These are phyloP conservation scores for Hypsibius dujardini DNA, from an alignment of 1,140 invertebrate species.

Conservation along the genomic window DNA sequence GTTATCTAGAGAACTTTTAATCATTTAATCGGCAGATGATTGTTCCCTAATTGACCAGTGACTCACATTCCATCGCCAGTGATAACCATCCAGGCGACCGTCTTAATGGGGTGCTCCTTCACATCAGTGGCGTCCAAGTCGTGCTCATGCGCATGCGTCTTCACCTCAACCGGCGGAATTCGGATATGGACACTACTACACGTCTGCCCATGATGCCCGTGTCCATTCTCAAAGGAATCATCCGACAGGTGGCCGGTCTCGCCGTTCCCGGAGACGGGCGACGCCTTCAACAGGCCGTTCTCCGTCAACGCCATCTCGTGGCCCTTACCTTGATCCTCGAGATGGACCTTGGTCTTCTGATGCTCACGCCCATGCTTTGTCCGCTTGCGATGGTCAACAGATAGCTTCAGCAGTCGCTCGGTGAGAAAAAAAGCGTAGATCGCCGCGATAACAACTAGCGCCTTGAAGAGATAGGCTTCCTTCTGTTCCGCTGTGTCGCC, in stretches of 20 bases:
- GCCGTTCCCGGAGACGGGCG: not conserved
- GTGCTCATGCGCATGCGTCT: conserved; percentile 1
- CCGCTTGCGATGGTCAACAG: conserved; percentile 15
- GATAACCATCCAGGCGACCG: conserved; percentile 54
- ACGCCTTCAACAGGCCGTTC: not conserved
- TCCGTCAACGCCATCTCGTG: not conserved
- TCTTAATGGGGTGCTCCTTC: conserved; percentile 34
- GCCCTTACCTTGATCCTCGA: not conserved
- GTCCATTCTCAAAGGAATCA: conserved; percentile 2
- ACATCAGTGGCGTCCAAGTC: not conserved
- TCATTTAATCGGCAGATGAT: not conserved
- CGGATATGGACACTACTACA: not conserved
- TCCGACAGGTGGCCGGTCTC: conserved; percentile 5
- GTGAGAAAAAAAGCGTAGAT: conserved; percentile 14
- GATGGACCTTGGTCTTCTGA: not conserved
- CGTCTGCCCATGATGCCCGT: not conserved
- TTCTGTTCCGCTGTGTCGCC: not conserved
- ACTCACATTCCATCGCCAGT: conserved; percentile 40
- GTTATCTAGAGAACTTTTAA: no score
- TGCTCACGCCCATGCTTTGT: not conserved
- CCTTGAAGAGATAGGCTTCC: not conserved
- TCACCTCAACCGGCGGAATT: not conserved
- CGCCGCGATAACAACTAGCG: conserved; percentile 7
- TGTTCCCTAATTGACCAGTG: not conserved
- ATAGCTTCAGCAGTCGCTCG: conserved; percentile 12